Evolutionary conservation across 2,113 vertebrate species (phyloP), one percentile per base, ranked within the genome.

Genomic region (Caloenas nicobarica): DNA sequence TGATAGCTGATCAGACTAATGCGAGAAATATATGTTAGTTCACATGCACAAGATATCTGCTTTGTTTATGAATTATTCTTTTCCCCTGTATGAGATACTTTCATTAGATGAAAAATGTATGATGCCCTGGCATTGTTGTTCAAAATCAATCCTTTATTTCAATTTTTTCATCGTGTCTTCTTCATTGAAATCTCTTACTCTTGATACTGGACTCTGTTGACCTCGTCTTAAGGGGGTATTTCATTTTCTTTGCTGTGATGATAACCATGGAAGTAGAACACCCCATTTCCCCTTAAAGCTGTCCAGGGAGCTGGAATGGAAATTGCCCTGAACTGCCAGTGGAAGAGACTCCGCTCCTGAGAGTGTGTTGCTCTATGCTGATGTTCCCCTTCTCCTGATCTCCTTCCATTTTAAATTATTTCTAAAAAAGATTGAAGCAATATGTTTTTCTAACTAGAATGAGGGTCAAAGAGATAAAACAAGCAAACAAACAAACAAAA

Each of bases 221-320:
- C 88, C 91, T 89, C 36, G 87, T 92, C 93, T 95, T 94, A 76
- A 94, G 95, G 83, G 90, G 91, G 5, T 90, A 71, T 93, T 96
- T 96, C 73, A 87, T 46, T 82, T 91, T 73, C 83, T 86, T 95
- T 93, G 57, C 53, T 72, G 57, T 3, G 4, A 16, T 73, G 91
- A 91, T 91, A 96, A 86, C 92, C 93, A 85, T 42, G 88, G 94
- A 95, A 95, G 86, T 94, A 96, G 92, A 96, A 96, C 94, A 96
- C 92, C 66, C 91, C 82, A 96, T 94, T 93, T 93, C 38, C 80
- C 31, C 80, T 72, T 94, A 96, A 95, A 95, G 90, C 95, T 79
- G 69, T 62, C 86, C 70, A 72, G 95, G 95, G 93, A 96, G 84
- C 91, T 81, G 65, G 83, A 93, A 91, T 93, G 77, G 81, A 92